Evolutionary conservation across 2,113 vertebrate species (phyloP).

Genomic region (Etia nguti): DNA sequence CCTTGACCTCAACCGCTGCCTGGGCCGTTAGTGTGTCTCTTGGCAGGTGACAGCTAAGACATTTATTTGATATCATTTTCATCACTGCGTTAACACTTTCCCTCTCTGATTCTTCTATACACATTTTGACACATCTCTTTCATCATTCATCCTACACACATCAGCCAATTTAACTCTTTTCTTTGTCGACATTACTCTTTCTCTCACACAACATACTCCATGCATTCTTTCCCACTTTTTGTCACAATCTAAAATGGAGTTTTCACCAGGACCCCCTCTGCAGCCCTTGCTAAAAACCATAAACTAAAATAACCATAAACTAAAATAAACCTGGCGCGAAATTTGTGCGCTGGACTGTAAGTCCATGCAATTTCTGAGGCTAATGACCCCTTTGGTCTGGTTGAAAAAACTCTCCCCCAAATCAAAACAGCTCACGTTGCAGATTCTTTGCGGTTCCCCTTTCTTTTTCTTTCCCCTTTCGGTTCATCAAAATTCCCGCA

Average conservation of each 20-base stretch:
- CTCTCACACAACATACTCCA: background rate
- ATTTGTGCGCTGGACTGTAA: no score
- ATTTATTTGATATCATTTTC: background rate
- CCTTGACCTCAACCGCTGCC: background rate
- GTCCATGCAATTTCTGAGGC: no score
- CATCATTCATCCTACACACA: background rate
- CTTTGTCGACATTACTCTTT: background rate
- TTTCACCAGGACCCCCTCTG: no score
- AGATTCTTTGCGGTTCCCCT: no score
- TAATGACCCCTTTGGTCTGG: no score
- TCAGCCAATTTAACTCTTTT: background rate
- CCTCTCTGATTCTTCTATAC: background rate
- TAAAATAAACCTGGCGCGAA: no score
- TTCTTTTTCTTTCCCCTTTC: no score
- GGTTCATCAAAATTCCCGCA: no score
- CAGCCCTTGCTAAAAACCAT: no score
- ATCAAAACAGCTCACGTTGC: no score
- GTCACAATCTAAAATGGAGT: background rate
- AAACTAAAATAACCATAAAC: no score
- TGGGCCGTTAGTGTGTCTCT: background rate
- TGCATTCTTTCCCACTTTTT: background rate
- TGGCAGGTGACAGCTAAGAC: background rate
- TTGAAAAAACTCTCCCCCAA: no score
- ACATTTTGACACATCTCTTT: background rate
- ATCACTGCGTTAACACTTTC: background rate